phyloP scores from a whole-genome alignment of 2,797 vertebrate species.

The Telmatherina bonti region DNA sequence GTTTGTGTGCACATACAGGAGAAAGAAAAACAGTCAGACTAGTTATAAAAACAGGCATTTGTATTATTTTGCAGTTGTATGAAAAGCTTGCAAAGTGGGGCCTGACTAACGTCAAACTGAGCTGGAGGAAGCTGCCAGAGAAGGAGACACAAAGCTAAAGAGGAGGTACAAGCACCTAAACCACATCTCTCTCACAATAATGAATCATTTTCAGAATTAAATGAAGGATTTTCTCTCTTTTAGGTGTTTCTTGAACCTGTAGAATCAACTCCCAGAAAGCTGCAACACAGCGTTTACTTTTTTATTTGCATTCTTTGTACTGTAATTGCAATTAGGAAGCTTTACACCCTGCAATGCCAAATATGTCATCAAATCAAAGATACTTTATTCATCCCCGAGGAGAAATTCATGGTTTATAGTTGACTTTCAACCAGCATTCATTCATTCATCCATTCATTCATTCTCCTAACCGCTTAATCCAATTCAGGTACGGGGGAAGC shows the following conservation, averaged over 20 bases:
- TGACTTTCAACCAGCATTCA: too few relatives aligned
- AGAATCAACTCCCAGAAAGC: background rate
- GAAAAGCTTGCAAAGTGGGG: background rate
- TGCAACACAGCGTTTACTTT: background rate
- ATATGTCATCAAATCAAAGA: too few relatives aligned
- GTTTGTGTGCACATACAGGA: too few relatives aligned
- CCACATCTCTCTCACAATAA: background rate
- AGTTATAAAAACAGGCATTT: background rate
- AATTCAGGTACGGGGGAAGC: too few relatives aligned
- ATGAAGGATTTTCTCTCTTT: background rate
- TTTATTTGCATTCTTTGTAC: too few relatives aligned
- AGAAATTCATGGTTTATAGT: too few relatives aligned
- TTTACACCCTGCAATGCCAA: too few relatives aligned
- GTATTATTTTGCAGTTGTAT: conserved; percentile 2
- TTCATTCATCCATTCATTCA: too few relatives aligned
- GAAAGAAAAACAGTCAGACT: too few relatives aligned
- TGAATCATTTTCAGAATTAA: background rate
- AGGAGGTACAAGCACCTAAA: background rate
- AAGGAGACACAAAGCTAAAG: accelerated
- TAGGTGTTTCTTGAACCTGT: background rate
- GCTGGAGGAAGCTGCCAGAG: conserved; percentile 17
- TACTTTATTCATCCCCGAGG: too few relatives aligned
- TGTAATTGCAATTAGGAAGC: too few relatives aligned
- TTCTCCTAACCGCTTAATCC: too few relatives aligned
- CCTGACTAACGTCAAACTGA: conserved; percentile 17